Evolutionary conservation across 2,888 invertebrate species (phyloP).

Genomic region (Cephonodes hylas): DNA sequence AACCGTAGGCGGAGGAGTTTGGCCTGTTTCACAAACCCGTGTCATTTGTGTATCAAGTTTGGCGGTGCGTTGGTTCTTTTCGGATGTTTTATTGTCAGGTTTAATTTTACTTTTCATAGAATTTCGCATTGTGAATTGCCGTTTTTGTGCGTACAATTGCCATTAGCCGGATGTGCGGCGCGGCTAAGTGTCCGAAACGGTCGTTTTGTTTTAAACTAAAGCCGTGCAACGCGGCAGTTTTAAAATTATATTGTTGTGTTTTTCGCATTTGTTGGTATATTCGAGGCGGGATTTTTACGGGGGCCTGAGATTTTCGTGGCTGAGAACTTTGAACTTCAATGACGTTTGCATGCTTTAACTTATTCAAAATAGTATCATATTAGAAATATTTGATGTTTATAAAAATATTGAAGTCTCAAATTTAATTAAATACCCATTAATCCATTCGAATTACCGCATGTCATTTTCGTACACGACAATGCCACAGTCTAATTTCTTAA

Average conservation of each 20-base stretch:
- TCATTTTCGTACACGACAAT: no score
- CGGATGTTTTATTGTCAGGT: constrained; percentile 13
- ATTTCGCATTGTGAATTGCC: constrained; percentile 13
- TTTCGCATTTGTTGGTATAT: background rate
- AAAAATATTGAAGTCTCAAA: no score
- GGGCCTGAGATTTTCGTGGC: no score
- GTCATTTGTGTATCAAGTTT: constrained; percentile 23
- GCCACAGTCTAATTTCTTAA: no score
- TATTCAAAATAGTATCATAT: no score
- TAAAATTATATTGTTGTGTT: background rate
- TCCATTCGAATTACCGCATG: no score
- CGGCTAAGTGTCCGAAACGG: background rate
- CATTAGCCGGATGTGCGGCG: constrained; percentile 2
- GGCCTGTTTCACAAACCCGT: constrained; percentile 13
- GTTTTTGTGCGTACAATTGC: background rate
- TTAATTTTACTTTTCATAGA: constrained; percentile 17
- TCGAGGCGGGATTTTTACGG: background rate
- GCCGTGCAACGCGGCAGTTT: background rate
- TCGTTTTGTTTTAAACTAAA: background rate
- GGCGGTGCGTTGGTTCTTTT: constrained; percentile 23
- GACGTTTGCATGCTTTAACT: no score
- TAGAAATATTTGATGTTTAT: no score
- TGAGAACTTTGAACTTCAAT: no score
- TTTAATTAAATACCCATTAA: no score
- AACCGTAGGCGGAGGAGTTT: constrained; percentile 31